These are phyloP conservation scores for Gallinago paraguaiae DNA, from an alignment of 2,113 vertebrate species.

Conservation along the genomic window DNA sequence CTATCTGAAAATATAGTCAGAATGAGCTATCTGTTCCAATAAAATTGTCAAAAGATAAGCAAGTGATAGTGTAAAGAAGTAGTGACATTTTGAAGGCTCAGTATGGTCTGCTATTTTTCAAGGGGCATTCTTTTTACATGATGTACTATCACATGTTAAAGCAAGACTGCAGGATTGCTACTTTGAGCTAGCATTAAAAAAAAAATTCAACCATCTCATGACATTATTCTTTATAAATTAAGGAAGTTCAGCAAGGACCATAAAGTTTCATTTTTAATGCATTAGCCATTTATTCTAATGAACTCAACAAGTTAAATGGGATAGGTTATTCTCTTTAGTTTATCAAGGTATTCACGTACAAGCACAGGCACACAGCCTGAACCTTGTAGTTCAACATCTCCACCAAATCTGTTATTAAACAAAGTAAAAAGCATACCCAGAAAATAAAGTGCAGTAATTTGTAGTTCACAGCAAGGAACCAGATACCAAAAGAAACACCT, in stretches of 20 bases:
- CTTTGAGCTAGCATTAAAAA: background rate
- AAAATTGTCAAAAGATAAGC: background rate
- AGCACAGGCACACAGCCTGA: background rate
- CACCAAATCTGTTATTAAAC: background rate
- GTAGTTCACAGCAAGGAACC: background rate
- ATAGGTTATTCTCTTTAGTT: background rate
- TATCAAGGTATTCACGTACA: background rate
- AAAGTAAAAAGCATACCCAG: background rate
- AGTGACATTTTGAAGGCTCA: background rate
- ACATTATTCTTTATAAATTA: background rate
- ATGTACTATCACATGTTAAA: background rate
- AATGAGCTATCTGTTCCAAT: background rate
- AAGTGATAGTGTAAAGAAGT: background rate
- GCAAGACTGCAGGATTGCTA: background rate
- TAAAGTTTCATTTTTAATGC: background rate
- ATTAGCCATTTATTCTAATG: background rate
- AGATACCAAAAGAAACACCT: background rate
- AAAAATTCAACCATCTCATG: background rate
- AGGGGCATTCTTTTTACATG: background rate
- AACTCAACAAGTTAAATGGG: background rate
- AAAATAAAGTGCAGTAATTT: background rate
- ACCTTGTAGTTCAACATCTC: background rate
- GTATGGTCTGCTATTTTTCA: background rate
- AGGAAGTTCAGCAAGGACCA: background rate
- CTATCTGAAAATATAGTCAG: background rate